phyloP scores from a whole-genome alignment of 1,140 invertebrate species.

The Hypsibius dujardini region DNA sequence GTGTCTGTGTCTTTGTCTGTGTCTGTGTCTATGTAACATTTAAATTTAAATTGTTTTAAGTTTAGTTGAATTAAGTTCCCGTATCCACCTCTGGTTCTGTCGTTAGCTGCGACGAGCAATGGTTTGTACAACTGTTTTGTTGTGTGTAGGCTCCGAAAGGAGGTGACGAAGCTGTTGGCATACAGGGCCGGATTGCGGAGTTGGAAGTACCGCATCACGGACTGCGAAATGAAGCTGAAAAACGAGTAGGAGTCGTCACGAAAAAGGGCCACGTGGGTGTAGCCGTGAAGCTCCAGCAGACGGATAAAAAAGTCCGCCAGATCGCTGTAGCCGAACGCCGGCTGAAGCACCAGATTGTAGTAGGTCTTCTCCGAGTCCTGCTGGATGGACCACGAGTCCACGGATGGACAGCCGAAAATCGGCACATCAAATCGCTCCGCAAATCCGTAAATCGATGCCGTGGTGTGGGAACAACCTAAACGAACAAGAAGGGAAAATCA shows the following conservation, averaged over 20 bases:
- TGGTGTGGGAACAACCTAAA: not conserved
- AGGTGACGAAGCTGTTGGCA: not conserved
- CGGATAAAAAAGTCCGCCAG: not conserved
- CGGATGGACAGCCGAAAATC: not conserved
- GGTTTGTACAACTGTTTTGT: not conserved
- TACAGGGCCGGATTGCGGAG: not conserved
- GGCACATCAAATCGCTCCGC: not conserved
- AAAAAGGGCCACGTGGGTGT: not conserved
- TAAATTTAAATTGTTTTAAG: no score
- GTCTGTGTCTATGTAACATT: no score
- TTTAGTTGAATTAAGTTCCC: no score
- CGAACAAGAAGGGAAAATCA: no score
- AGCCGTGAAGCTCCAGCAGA: not conserved
- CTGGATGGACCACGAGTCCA: not conserved
- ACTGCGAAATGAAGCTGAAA: not conserved
- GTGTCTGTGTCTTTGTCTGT: no score
- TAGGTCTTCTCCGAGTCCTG: not conserved
- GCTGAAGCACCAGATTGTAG: not conserved
- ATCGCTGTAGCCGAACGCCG: not conserved
- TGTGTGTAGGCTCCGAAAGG: not conserved
- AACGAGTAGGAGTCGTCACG: conserved; percentile 17
- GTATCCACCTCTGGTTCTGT: not conserved
- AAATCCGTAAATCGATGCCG: not conserved
- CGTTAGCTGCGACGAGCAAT: not conserved
- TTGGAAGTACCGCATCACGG: not conserved